Evolutionary conservation across 2,113 vertebrate species (phyloP).

Genomic region (Lepisosteus oculatus): DNA sequence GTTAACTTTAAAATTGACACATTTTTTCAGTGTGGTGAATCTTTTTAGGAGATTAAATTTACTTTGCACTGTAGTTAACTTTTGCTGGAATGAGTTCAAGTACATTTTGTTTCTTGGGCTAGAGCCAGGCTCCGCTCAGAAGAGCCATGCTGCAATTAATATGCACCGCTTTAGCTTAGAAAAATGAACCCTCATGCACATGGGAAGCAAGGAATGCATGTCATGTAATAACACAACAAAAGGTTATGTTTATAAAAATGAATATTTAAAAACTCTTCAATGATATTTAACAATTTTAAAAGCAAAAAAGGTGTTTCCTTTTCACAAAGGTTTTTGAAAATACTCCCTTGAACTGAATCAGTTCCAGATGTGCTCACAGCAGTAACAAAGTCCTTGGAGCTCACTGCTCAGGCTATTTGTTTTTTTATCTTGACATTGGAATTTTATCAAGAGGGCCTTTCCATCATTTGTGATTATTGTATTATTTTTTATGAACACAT

Average conservation of each 20-base stretch:
- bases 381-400: background rate
- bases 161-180: constrained; percentile 38
- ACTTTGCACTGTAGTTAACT: constrained; percentile 50
- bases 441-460: background rate
- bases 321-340: background rate
- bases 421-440: background rate
- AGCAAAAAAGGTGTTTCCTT: too few species aligned
- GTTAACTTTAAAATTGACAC: constrained; percentile 25
- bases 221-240: background rate
- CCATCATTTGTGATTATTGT: too few species aligned
- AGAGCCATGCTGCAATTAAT: constrained; percentile 61
- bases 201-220: constrained; percentile 17
- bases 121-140: constrained; percentile 53
- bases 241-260: background rate
- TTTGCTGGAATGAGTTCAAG: constrained; percentile 62
- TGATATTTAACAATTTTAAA: too few species aligned
- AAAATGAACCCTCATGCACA: constrained; percentile 32
- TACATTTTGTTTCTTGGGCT: constrained; percentile 70
- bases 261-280: background rate
- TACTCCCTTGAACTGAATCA: constrained; percentile 12
- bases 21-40: constrained; percentile 40
- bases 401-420: background rate
- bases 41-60: constrained; percentile 44
- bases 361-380: constrained; percentile 26
- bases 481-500: too few species aligned